Conservation (phyloP, 1,140 invertebrate genomes). For the Lepidurus couesii region DNA sequence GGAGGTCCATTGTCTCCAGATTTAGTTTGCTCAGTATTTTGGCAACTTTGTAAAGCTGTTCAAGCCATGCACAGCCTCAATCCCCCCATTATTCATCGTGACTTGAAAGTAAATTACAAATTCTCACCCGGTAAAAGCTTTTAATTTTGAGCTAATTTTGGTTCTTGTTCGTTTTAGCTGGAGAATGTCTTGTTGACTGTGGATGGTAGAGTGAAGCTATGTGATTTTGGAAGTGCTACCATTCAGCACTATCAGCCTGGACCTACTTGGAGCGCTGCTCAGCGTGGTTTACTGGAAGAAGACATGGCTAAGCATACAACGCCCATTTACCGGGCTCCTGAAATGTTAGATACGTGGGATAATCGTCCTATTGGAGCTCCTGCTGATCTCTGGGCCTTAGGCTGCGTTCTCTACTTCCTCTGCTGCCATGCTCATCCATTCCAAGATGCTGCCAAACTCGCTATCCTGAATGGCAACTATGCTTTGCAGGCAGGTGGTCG, state of each 20-base stretch:
- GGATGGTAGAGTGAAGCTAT: constrained; percentile 85
- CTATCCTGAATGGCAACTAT: constrained; percentile 95
- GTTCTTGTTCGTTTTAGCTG: constrained; percentile 45
- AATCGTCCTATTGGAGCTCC: constrained; percentile 85
- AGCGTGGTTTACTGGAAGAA: constrained; percentile 89
- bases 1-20: constrained; percentile 59
- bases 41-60: constrained; percentile 82
- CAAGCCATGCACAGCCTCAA: constrained; percentile 87
- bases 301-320: constrained; percentile 75
- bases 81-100: constrained; percentile 84
- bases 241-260: constrained; percentile 68
- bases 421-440: constrained; percentile 91
- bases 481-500: constrained; percentile 72
- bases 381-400: constrained; percentile 93
- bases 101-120: constrained; percentile 77
- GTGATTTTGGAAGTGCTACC: constrained; percentile 97
- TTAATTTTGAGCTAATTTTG: constrained; percentile 31
- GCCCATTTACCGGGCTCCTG: constrained; percentile 85
- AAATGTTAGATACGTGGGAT: constrained; percentile 97
- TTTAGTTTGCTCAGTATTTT: constrained; percentile 80
- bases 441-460: constrained; percentile 90
- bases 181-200: constrained; percentile 69
- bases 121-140: constrained; percentile 37
- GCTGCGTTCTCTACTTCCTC: constrained; percentile 88
- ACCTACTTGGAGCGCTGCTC: constrained; percentile 82